Conservation (phyloP, 23 tunicate genomes). For the Ascidia mentula region DNA sequence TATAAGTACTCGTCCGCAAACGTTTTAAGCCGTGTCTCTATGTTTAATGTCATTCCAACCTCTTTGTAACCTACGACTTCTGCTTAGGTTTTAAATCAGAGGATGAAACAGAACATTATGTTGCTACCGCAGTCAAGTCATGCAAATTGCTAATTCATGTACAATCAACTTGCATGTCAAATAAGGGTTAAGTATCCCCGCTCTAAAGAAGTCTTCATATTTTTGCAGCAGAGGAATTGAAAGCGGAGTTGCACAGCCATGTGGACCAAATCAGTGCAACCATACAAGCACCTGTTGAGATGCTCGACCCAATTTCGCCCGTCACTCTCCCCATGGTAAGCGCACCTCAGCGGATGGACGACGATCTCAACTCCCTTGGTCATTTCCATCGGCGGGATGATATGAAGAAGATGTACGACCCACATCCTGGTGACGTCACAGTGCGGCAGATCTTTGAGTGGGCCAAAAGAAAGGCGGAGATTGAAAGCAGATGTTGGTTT, state of each 20-base stretch:
- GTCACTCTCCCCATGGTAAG: background rate
- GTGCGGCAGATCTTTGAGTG: background rate
- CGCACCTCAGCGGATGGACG: background rate
- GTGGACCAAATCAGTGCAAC: background rate
- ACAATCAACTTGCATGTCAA: too few species aligned
- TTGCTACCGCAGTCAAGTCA: too few species aligned
- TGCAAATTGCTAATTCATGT: too few species aligned
- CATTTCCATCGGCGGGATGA: conserved; percentile 6
- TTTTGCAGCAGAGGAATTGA: background rate
- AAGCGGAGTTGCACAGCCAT: background rate
- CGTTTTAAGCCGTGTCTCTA: too few species aligned
- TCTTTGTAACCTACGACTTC: too few species aligned
- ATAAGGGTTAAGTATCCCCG: too few species aligned
- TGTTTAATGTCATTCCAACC: too few species aligned
- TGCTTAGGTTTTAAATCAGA: too few species aligned
- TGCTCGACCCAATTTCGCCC: background rate
- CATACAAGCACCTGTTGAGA: background rate
- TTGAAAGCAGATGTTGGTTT: background rate
- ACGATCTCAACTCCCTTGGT: background rate
- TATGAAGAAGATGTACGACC: conserved; percentile 1
- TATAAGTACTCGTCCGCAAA: too few species aligned
- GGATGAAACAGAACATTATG: too few species aligned
- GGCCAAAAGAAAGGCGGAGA: background rate
- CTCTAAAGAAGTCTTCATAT: too few species aligned
- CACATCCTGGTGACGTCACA: background rate